Conservation (phyloP, 2,113 vertebrate species). For the Ptychochromis oligacanthus region DNA sequence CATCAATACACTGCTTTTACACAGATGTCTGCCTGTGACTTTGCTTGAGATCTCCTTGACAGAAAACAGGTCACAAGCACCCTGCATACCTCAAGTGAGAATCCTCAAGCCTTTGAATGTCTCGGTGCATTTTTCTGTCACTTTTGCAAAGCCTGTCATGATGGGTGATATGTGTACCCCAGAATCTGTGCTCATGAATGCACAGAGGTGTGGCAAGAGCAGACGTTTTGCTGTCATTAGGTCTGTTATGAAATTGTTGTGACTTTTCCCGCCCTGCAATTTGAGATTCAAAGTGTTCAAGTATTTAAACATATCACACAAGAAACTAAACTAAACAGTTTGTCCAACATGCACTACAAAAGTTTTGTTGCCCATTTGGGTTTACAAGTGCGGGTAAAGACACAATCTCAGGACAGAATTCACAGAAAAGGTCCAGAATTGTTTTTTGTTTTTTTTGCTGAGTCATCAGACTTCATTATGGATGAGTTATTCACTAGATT, state of each 20-base stretch:
- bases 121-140: too few species aligned
- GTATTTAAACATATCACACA: too few species aligned
- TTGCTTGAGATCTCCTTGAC: fast-evolving
- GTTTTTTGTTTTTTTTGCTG: neutral
- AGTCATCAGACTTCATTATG: neutral
- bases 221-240: neutral
- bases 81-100: neutral
- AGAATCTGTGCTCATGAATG: too few species aligned
- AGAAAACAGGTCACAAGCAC: neutral
- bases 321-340: neutral
- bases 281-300: neutral
- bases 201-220: too few species aligned
- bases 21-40: neutral
- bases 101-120: neutral
- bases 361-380: neutral
- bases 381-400: neutral
- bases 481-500: neutral
- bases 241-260: neutral
- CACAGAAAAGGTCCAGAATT: neutral
- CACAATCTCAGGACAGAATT: neutral
- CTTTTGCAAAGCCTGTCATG: too few species aligned
- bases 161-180: too few species aligned
- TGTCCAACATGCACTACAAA: neutral
- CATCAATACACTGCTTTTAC: conserved; percentile 5
- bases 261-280: neutral